Base-by-base conservation (phyloP, 64 coral and sea anemone genomes). In the Catalaphyllia jardinei region DNA sequence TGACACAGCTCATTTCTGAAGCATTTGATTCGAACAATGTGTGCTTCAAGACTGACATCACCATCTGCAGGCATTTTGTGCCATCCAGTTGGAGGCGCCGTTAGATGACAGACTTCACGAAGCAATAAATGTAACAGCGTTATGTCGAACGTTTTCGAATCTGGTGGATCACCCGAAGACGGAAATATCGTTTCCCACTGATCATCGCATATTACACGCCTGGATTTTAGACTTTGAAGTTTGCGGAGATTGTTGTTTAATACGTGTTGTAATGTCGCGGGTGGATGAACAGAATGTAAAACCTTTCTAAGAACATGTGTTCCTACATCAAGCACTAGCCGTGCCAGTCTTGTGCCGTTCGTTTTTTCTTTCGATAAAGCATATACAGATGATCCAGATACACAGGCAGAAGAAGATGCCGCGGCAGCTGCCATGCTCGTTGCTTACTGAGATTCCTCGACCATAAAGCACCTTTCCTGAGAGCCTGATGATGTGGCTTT, bases 121-220 rank as follows among this genome's bases (percentile, higher is more conserved):
- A 95, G 19, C 30, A 95, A 76, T 22, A 91, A 39, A 74, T 91
- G 87, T 42, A 95, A 60, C 60, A 94, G 86, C 2, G 88, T 82
- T 13, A 94, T 94, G 54, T 94, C 93, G 73, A 91, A 94, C 20
- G 62, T 19, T 0, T 29, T 67, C 5, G 74, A 87, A 22, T 74
- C 49, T 18, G 82, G 74, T 28, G 51, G 55, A 22, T 79, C 64
- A 59, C 76, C 93, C 14, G 93, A 38, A 42, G 20, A 10, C 22
- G 88, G 93, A 81, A 72, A 94, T 63, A 94, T 52, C 63, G 62
- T 29, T 7, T 87, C 38, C 93, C 93, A 94, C 28, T 94, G 83
- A 17, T 38, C 6, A 52, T 83, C 63, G 9, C 13, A 65, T 29
- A 94, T 17, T 8, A 76, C 61, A 22, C 59, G 67, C 12, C 25